phyloP scores from a whole-genome alignment of 2,797 vertebrate species.

The Brachyalestes nurse region DNA sequence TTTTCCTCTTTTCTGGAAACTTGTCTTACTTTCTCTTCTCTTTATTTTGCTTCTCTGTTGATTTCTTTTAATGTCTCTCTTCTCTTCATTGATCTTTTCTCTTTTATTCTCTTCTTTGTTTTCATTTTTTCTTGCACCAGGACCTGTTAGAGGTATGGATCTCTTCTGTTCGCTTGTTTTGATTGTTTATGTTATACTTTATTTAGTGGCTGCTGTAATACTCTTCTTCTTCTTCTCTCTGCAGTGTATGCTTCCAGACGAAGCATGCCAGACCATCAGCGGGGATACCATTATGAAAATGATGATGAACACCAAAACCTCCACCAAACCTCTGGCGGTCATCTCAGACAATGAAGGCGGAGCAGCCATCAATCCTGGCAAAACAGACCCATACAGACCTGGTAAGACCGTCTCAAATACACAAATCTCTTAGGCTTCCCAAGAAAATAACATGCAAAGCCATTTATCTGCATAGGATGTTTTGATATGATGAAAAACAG shows the following conservation, averaged over 20 bases:
- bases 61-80: not conserved
- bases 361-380: conserved; percentile 8
- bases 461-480: too few species aligned
- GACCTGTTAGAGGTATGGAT: too few species aligned
- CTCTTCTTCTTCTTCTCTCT: conserved; percentile 31
- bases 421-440: not conserved
- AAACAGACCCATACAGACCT: not conserved
- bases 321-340: conserved; percentile 87
- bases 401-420: not conserved
- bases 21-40: not conserved
- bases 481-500: too few species aligned
- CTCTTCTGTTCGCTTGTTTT: too few species aligned
- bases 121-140: too few species aligned
- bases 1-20: not conserved
- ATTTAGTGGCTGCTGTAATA: not conserved
- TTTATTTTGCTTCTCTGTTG: not conserved
- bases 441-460: too few species aligned
- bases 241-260: conserved; percentile 86
- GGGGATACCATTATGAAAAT: conserved; percentile 82
- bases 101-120: too few species aligned
- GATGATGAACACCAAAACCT: conserved; percentile 86
- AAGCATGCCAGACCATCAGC: conserved; percentile 81
- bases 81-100: not conserved
- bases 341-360: conserved; percentile 64
- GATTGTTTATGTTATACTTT: too few species aligned